Percentiles rank a stretch among this genome's conserved stretches.
Evolutionary conservation across 2,113 vertebrate genomes (phyloP).

Genomic region (Mohoua ochrocephala): DNA sequence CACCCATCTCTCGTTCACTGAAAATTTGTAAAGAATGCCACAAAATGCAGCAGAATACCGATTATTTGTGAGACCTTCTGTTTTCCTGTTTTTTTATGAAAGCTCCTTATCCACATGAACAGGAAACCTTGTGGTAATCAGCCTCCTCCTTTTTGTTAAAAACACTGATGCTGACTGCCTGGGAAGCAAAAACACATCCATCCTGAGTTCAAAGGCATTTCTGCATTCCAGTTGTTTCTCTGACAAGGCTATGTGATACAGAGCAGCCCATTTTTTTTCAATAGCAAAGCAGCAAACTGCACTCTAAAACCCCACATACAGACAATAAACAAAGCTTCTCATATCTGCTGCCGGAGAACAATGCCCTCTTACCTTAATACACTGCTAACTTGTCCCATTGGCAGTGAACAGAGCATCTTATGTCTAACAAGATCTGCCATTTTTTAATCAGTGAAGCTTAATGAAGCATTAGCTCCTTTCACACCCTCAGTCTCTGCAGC

Average conservation of each 20-base stretch:
- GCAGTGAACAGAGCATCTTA: not conserved
- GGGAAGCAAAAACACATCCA: constrained; percentile 46
- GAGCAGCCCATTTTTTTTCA: not conserved
- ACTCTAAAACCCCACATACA: not conserved
- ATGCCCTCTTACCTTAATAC: constrained; percentile 22
- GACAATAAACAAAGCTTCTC: not conserved
- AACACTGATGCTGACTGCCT: constrained; percentile 22
- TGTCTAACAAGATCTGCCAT: not conserved
- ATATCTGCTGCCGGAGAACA: not conserved
- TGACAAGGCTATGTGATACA: not conserved
- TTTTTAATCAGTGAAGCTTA: not conserved
- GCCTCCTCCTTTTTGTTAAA: constrained; percentile 1
- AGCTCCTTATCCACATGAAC: constrained; percentile 6
- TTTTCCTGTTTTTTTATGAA: constrained; percentile 40
- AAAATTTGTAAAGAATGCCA: not conserved
- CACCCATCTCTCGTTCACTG: not conserved
- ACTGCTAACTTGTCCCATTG: not conserved
- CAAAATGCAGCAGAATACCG: not conserved
- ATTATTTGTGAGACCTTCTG: not conserved
- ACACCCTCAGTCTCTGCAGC: not conserved
- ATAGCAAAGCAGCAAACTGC: not conserved
- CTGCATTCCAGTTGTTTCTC: constrained; percentile 5
- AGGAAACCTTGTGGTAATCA: constrained; percentile 32
- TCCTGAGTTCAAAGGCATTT: constrained; percentile 37
- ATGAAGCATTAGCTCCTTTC: not conserved